A percentile compares a stretch with the other conserved stretches of the same genome.
These are phyloP conservation scores for Mastacembelus armatus DNA, from an alignment of 2,797 vertebrate species.

Conservation along the genomic window DNA sequence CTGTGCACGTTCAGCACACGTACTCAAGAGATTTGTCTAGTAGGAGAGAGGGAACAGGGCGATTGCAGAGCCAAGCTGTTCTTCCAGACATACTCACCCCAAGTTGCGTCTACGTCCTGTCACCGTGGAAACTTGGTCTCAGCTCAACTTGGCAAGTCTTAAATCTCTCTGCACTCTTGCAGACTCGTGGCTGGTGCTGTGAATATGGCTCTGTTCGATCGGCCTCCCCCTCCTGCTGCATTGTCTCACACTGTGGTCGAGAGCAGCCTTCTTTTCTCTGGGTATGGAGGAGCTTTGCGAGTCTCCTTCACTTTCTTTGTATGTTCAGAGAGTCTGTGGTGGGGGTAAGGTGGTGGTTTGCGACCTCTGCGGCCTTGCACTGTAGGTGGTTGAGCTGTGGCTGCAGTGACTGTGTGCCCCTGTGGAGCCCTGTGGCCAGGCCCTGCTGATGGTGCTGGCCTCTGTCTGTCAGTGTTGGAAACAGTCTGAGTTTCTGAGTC, in stretches of 20 bases:
- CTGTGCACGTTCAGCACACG: conserved; percentile 42
- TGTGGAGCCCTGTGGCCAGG: conserved; percentile 22
- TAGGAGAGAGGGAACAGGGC: conserved; percentile 22
- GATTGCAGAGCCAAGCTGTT: conserved; percentile 54
- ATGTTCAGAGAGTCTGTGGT: conserved; percentile 58
- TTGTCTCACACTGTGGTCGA: conserved; percentile 84
- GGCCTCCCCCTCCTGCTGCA: conserved; percentile 61
- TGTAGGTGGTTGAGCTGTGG: conserved; percentile 22
- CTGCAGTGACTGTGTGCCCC: conserved; percentile 7
- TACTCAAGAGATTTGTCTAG: conserved; percentile 46
- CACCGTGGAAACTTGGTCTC: conserved; percentile 77
- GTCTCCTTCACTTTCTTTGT: conserved; percentile 71
- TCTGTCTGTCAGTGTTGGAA: conserved; percentile 22
- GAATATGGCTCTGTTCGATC: conserved; percentile 58
- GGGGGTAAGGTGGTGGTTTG: conserved; percentile 84
- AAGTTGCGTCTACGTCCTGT: conserved; percentile 54
- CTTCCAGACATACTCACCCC: conserved; percentile 75
- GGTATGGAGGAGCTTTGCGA: conserved; percentile 79
- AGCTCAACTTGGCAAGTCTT: conserved; percentile 70
- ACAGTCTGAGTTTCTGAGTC: conserved; percentile 48
- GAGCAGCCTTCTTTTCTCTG: conserved; percentile 82
- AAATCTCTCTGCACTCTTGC: conserved; percentile 59
- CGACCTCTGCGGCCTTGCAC: conserved; percentile 63
- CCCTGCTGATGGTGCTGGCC: conserved; percentile 43
- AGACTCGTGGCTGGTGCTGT: conserved; percentile 57